Base-by-base conservation (phyloP, 2,113 vertebrate genomes). In the Rhabdornis inornatus region DNA sequence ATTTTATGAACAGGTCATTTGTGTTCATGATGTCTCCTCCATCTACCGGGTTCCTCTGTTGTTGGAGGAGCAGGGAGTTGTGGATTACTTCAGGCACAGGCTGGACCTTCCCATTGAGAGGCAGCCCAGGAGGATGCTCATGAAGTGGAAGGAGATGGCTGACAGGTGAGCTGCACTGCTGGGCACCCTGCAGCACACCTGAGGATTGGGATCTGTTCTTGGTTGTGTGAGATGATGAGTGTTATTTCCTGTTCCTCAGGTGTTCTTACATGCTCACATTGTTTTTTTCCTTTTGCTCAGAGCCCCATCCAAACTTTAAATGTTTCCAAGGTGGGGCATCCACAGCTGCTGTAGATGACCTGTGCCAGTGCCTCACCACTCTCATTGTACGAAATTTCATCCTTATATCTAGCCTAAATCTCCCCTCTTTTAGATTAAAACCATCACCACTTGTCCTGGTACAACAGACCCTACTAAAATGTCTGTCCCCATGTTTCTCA, bases 61-160 rank as follows among this genome's bases (percentile, higher is more conserved):
- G 83, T 90, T 99, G 55, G 99, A 99, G 96, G 98, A 99, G 72
- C 99, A 99, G 97, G 99, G 99, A 3, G 98, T 99, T 53, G 98
- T 99, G 77, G 98, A 98, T 33, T 99, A 99, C 97, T 99, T 99
- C 95, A 98, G 98, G 76, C 97, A 96, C 69, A 98, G 99, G 63
- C 98, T 99, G 22, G 98, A 99, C 84, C 99, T 99, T 89, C 98
- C 99, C 78, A 98, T 99, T 9, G 98, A 99, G 97, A 97, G 97
- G 59, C 98, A 98, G 92, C 98, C 99, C 45, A 97, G 98, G 76
- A 99, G 97, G 82, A 98, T 99, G 98, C 98, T 99, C 35, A 98
- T 98, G 89, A 99, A 99, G 84, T 99, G 99, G 99, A 99, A 99
- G 78, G 99, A 99, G 96, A 99, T 99, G 99, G 99, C 99, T 27